Evolutionary conservation across 2,888 invertebrate genomes (phyloP).

Genomic region (Drosophila kanekoi): DNA sequence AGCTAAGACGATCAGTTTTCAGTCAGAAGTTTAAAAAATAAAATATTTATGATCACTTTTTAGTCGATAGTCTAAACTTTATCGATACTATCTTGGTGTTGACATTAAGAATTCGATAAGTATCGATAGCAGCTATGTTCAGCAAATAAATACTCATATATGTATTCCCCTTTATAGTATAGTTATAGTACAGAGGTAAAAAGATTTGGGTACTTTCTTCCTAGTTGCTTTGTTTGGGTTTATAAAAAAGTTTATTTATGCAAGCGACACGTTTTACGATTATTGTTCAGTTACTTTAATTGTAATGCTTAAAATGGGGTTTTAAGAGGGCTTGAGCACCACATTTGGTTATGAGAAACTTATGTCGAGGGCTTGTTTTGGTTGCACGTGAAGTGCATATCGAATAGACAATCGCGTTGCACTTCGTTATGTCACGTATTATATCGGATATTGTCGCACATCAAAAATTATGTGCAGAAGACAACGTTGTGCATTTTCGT

Average conservation of each 20-base stretch:
- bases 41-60: too few relatives aligned
- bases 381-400: conserved; percentile 66
- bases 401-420: conserved; percentile 51
- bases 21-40: too few relatives aligned
- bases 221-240: neutral
- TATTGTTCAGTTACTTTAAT: conserved; percentile 22
- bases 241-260: conserved; percentile 2
- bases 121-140: neutral
- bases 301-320: conserved; percentile 24
- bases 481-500: conserved; percentile 2
- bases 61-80: too few relatives aligned
- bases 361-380: conserved; percentile 48
- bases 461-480: conserved; percentile 27
- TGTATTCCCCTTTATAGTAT: too few relatives aligned
- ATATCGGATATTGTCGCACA: conserved; percentile 37
- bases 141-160: neutral
- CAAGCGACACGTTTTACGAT: conserved; percentile 35
- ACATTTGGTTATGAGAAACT: conserved; percentile 40
- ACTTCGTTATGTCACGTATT: conserved; percentile 57
- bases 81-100: neutral
- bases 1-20: too few relatives aligned
- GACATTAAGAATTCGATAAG: neutral
- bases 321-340: conserved; percentile 38
- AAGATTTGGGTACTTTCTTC: conserved; percentile 1
- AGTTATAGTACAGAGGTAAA: neutral